Base-by-base conservation (phyloP, 2,888 invertebrate genomes). In the Ormyrus pomaceus region DNA sequence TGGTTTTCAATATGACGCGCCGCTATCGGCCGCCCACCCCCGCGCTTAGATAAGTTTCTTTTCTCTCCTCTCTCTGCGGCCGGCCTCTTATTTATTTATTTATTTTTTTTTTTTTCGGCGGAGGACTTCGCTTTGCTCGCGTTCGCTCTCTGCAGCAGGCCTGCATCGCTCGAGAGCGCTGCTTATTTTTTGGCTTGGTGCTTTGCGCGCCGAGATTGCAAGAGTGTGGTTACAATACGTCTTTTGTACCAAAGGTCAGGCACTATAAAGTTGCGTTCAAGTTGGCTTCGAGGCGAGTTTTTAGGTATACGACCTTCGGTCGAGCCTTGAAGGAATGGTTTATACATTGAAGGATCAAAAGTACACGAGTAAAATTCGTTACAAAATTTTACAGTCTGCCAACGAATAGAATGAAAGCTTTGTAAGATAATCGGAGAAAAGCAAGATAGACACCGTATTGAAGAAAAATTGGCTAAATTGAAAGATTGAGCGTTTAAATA, bases 1-100 rank as follows among this genome's bases (percentile, higher is more conserved):
- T 90, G 88, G 88, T 89, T 89, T 88, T 89, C 89, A 89, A 90
- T 89, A 88, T 89, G 88, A 89, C 87, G 87, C 86, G 87, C 83
- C 84, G 85, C 86, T 88, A 88, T 89, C 87, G 85, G 34, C 72
- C 45, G 82, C 82, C 82, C 83, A 75, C 82, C 84, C 84, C 79
- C 81, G 78, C 59, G 19, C 19, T 19, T 19, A 19, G 19, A 19
- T 19, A 19, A 65, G 58, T 82, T 83, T 83, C 83, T 83, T 56
- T 50, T 11, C 19, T 19, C 1, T 19, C 19, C 13, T 70, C 48
- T 70, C 48, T 56, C 69, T n/a, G 11, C 19, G 19, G 3, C 7
- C 19, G 11, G 51, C n/a, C 10, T 9, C 50, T 51, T 48, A 55
- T 66, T 71, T n/a, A 50, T 58, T 19, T 19, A 19, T 69, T 72